A percentile compares a stretch with the other conserved stretches of the same genome.
These are phyloP conservation scores for Vannuccia rotundouncinata DNA, from an alignment of 2,888 invertebrate species.

Conservation along the genomic window DNA sequence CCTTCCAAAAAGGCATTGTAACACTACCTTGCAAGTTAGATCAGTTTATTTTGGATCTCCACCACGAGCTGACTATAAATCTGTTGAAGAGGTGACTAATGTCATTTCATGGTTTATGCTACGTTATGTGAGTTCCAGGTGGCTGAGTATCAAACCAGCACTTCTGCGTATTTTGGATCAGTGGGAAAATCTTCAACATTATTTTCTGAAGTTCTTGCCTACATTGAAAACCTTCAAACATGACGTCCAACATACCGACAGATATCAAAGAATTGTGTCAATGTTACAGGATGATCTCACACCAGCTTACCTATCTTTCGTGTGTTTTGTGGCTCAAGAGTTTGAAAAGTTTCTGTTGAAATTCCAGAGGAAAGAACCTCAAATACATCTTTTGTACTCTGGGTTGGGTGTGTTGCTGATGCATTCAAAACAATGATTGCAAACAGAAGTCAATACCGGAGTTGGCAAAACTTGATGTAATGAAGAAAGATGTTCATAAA, in stretches of 20 bases:
- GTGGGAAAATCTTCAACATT: slow-evolving; percentile 16
- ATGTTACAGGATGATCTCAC: slow-evolving; percentile 21
- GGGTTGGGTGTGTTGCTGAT: background rate
- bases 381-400: slow-evolving; percentile 2
- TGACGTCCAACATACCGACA: background rate
- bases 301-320: slow-evolving; percentile 24
- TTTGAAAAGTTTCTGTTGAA: slow-evolving; percentile 25
- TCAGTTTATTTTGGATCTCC: background rate
- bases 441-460: slow-evolving; percentile 17
- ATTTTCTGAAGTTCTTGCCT: slow-evolving; percentile 30
- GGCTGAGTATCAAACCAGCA: slow-evolving; percentile 17
- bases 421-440: background rate
- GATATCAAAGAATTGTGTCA: slow-evolving; percentile 3
- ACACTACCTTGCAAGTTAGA: background rate
- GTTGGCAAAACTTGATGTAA: slow-evolving; percentile 26
- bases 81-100: background rate
- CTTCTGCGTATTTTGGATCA: slow-evolving; percentile 13
- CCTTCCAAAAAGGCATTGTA: background rate
- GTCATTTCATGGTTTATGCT: slow-evolving; percentile 4
- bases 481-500: background rate
- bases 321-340: slow-evolving; percentile 15
- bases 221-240: background rate
- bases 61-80: background rate
- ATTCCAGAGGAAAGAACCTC: slow-evolving; percentile 17
- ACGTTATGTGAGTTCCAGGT: background rate